Conservation (phyloP, 2,888 invertebrate species). For the Trissoscelio sp. region DNA sequence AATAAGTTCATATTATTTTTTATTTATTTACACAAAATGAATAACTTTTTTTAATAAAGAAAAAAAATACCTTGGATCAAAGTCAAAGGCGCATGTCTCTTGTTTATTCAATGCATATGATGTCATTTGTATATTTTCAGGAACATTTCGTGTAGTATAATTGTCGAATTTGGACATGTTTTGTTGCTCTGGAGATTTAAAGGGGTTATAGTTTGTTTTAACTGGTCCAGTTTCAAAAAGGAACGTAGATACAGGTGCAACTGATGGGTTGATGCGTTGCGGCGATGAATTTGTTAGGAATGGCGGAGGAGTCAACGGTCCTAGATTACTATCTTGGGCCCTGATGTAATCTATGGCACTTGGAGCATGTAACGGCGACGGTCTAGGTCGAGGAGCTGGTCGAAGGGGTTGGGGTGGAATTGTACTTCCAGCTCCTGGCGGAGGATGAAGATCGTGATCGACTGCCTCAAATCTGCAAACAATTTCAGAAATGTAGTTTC, state of each 20-base stretch:
- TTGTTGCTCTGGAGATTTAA: constrained; percentile 65
- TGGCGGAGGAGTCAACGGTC: constrained; percentile 80
- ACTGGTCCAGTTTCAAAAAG: constrained; percentile 73
- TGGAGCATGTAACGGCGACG: constrained; percentile 79
- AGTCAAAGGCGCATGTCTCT: constrained; percentile 60
- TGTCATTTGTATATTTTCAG: constrained; percentile 74
- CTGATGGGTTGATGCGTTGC: constrained; percentile 54
- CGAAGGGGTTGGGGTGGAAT: constrained; percentile 88
- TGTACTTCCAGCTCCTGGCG: constrained; percentile 72
- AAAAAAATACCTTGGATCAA: constrained; percentile 46
- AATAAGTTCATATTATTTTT: no score
- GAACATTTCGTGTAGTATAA: constrained; percentile 59
- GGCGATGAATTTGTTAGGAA: constrained; percentile 60
- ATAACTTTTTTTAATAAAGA: neutral
- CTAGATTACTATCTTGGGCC: constrained; percentile 76
- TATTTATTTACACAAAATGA: neutral
- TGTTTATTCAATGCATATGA: constrained; percentile 70
- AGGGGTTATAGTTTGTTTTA: constrained; percentile 63
- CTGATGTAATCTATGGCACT: constrained; percentile 77
- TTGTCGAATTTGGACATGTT: constrained; percentile 70
- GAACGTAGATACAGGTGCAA: constrained; percentile 71
- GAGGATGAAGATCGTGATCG: constrained; percentile 81
- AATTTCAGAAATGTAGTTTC: no score
- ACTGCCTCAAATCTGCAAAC: constrained; percentile 80
- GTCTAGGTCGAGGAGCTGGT: constrained; percentile 84